Evolutionary conservation across 2,888 invertebrate species (phyloP), one percentile per base, ranked within the genome.

Genomic region (Drosophila trichaetosa): DNA sequence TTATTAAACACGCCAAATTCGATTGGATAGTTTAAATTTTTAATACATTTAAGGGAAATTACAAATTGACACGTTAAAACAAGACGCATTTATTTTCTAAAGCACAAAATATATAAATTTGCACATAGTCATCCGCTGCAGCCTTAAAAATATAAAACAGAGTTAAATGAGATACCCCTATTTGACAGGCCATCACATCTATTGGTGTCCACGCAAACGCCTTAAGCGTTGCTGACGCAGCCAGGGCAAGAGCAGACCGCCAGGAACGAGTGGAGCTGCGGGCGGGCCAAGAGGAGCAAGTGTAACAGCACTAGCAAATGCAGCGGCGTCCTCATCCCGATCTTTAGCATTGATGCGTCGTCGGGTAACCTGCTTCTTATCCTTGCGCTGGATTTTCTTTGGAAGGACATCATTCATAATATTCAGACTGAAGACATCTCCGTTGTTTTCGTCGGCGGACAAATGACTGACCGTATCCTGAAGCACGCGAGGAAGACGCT

Each of bases 391-490:
- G 7, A 74, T 62, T 18, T 67, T 51, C 16, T 82, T 74, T n/a
- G 73, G 76, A 16, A 65, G 7, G 5, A 67, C 79, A 58, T 87
- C 84, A 34, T 78, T 86, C 73, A 81, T 83, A 10, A 86, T 89
- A 54, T 87, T 87, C 2, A 90, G 46, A 34, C 84, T 90, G 21
- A 88, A 88, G 10, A 86, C 71, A 67, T 90, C 89, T 0, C 70
- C 73, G n/a, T 48, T 73, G 24, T 62, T 67, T 2, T 79, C 64
- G 38, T 90, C 89, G 31, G 73, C 48, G 8, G 89, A 60, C 31
- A 90, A 63, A 21, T 81, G 85, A 36, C 36, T 86, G 0, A 87
- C 84, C 1, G 90, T 90, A 8, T 87, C 87, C 42, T 87, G 87
- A 0, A 90, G 68, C 13, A 90, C 90, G 10, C 73, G 74, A 1